Evolutionary conservation across 1,140 invertebrate genomes (phyloP).

Genomic region (Rhyzopertha dominica): DNA sequence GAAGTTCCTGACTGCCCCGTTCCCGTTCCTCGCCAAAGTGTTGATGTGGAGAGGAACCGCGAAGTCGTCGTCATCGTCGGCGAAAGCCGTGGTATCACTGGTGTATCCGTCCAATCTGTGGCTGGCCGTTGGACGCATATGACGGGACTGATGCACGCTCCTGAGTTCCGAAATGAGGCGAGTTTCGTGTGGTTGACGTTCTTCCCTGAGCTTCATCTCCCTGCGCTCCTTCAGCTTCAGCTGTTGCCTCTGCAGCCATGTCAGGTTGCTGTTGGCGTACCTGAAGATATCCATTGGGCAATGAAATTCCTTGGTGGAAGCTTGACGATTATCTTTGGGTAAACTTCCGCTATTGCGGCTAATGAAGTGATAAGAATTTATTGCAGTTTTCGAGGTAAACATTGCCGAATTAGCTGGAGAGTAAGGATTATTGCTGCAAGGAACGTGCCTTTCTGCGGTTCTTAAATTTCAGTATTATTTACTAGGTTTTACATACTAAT

Average conservation of each 20-base stretch:
- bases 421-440: no score
- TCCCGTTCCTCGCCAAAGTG: constrained; percentile 43
- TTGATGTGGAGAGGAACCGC: constrained; percentile 62
- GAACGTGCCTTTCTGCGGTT: no score
- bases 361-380: no score
- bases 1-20: constrained; percentile 22
- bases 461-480: no score
- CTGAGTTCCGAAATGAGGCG: constrained; percentile 57
- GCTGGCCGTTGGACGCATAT: constrained; percentile 45
- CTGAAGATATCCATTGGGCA: constrained; percentile 15
- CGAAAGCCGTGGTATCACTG: constrained; percentile 70
- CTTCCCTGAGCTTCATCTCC: constrained; percentile 60
- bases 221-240: constrained; percentile 65
- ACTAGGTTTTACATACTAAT: no score
- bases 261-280: constrained; percentile 53
- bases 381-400: no score
- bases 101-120: constrained; percentile 63
- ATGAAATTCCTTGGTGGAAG: no score
- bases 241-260: constrained; percentile 74
- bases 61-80: constrained; percentile 64
- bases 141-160: constrained; percentile 51
- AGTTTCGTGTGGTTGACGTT: constrained; percentile 65
- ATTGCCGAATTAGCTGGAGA: no score
- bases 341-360: no score
- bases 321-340: no score